Evolutionary conservation across 2,113 vertebrate species (phyloP), one percentile per base, ranked within the genome.

Genomic region (Cariama cristata): DNA sequence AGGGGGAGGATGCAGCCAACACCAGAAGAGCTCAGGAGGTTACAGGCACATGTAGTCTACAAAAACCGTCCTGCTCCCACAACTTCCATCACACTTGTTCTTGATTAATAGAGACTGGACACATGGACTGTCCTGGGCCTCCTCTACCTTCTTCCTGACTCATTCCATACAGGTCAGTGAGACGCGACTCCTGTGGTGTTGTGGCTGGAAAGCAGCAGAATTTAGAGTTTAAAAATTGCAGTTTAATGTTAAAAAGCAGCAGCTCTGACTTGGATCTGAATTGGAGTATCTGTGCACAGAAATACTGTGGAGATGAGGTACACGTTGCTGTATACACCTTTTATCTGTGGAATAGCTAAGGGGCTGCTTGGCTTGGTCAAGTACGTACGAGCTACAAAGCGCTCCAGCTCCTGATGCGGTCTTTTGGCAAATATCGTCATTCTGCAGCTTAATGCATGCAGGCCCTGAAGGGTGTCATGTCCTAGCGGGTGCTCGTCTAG

Each of bases 391-490:
- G 18, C n/a, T 63, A 24, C 32, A 50, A 19, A 49, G 49, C 8
- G 30, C 55, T 71, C 17, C 49, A 42, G 64, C 42, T 42, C 33
- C 71, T 47, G 47, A 8, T 8, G 12, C 3, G 40, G 62, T 55
- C 17, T 6, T 44, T 35, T 35, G 47, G 60, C 60, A 40, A 49
- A 19, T 13, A 40, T 2, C 11, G 2, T 6, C 2, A 0, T 26
- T 40, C 45, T 42, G 47, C 3, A n/a, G 53, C n/a, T 53, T 15
- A 26, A 38, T 8, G 38, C 10, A 2, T 4, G 26, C 20, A 8
- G 55, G 45, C 52, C 47, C 11, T 6, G 35, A 9, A 5, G 24
- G 40, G 33, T 12, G 14, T 13, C 11, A 2, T 21, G 33, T 79
- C 75, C 22, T 8, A 20, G 32, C 2, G 2, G 33, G 12, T 15